Evolutionary conservation across 2,888 invertebrate species (phyloP).

Genomic region (Elgonia sp.): DNA sequence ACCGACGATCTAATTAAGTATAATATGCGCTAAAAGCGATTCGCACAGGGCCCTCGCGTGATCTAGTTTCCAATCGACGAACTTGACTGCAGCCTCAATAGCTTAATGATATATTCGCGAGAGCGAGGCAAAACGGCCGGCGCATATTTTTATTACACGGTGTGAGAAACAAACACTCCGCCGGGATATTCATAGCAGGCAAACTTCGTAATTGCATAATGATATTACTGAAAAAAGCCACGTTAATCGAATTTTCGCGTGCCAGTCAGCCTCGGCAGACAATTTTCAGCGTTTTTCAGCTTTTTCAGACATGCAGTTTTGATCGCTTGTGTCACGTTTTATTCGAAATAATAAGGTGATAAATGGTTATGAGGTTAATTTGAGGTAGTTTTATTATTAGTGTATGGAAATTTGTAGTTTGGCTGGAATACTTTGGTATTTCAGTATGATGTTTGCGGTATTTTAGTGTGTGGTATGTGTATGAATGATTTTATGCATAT

Average conservation of each 20-base stretch:
- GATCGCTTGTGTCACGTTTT: too few relatives aligned
- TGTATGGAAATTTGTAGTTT: too few relatives aligned
- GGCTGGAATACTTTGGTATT: too few relatives aligned
- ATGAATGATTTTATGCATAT: too few relatives aligned
- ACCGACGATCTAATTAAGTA: constrained; percentile 83
- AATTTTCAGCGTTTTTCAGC: background rate
- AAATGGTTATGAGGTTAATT: too few relatives aligned
- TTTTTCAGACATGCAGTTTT: background rate
- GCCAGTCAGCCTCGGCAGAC: constrained; percentile 5
- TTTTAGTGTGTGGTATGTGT: too few relatives aligned
- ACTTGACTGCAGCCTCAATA: constrained; percentile 64
- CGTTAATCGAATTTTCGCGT: constrained; percentile 58
- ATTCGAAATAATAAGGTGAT: too few relatives aligned
- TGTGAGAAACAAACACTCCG: constrained; percentile 73
- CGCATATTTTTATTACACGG: constrained; percentile 64
- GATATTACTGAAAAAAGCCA: constrained; percentile 45
- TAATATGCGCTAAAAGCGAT: constrained; percentile 76
- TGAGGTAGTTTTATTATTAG: too few relatives aligned
- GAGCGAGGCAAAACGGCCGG: constrained; percentile 45
- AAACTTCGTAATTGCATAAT: constrained; percentile 64
- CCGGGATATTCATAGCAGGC: constrained; percentile 22
- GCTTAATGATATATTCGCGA: constrained; percentile 71
- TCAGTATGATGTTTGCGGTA: too few relatives aligned
- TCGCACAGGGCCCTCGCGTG: constrained; percentile 65
- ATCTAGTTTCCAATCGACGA: constrained; percentile 71